Base-by-base conservation (phyloP, 2,888 invertebrate genomes). In the Bimastos eiseni region DNA sequence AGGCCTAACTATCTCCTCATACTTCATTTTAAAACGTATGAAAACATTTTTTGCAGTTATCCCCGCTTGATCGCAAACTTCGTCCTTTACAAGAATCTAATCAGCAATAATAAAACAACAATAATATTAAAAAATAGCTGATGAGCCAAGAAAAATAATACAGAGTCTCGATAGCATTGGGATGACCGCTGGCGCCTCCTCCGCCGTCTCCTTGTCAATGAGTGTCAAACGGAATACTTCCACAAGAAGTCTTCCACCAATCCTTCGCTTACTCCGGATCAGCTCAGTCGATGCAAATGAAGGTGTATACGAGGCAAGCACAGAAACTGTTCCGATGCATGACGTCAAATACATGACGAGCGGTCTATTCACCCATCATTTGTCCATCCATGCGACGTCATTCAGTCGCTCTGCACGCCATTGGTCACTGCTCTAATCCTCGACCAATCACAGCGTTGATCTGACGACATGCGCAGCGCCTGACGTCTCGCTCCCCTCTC, bases 341-440 rank as follows among this genome's bases (percentile, higher is more conserved):
- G 70, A 70, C 70, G 70, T 70, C 70, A 70, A 70, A 70, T 70
- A n/a, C 70, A 70, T 70, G 70, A 70, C 70, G 70, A 30, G 17
- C 30, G 41, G 70, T 70, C 70, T 30, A 70, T 70, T n/a, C 70
- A 70, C 70, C n/a, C 70, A n/a, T 70, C 70, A 70, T 70, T 30
- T n/a, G 70, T n/a, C 70, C 70, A 70, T 70, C 70, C 70, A 70
- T 70, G n/a, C n/a, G 70, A 70, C 70, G n/a, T 70, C 70, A n/a
- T 0, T n/a, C 8, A n/a, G n/a, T 70, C 70, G 70, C 30, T n/a
- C 30, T n/a, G 70, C 70, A 70, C 70, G 70, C 70, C 70, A 70
- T 70, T 70, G 70, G 70, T 70, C n/a, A n/a, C 4, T 13, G 70
- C 11, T 70, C 70, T 70, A 70, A 30, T 70, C 70, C 70, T 70